Evolutionary conservation across 2,888 invertebrate species (phyloP), one percentile per base, ranked within the genome.

Genomic region (Nesidiocoris tenuis): DNA sequence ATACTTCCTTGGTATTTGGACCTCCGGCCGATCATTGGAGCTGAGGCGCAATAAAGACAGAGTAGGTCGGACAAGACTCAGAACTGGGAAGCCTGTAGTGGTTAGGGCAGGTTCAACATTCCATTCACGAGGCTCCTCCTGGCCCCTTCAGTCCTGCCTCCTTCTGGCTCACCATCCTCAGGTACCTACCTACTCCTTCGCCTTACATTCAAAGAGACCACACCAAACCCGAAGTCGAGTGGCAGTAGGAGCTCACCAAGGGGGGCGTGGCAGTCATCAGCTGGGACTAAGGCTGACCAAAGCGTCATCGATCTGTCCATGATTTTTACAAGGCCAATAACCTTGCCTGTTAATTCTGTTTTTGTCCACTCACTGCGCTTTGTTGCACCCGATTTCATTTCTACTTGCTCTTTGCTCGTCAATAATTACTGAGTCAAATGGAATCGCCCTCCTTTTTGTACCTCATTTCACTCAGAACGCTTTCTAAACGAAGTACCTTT

Each of bases 31-130:
- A 56, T 18, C 18, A 17, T 57, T 24, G 5, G 39, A 24, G 25
- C 21, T 61, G 72, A 72, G 39, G 39, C 72, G 72, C 72, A 72
- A 61, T 70, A 56, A 61, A 72, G 70, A 61, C 39, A 23, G 61
- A 61, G 72, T 72, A 72, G 72, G 72, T 72, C 72, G 72, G 39
- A 72, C 72, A 61, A 54, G 72, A 54, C 72, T 39, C 39, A n/a
- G n/a, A n/a, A n/a, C n/a, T n/a, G n/a, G 39, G 39, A 39, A 39
- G 5, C 72, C 72, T 61, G 71, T 71, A 61, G 72, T 61, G 61
- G 72, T 72, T 72, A 61, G 72, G 61, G 72, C 72, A 72, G 72
- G 72, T 72, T 72, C 72, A 72, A 72, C 72, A 72, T 72, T 72
- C 72, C 72, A 72, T 61, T 61, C 61, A 63, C 39, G 61, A 61